These are phyloP conservation scores for Pteropus rufus DNA, from an alignment of 2,797 vertebrate genomes.

Conservation along the genomic window DNA sequence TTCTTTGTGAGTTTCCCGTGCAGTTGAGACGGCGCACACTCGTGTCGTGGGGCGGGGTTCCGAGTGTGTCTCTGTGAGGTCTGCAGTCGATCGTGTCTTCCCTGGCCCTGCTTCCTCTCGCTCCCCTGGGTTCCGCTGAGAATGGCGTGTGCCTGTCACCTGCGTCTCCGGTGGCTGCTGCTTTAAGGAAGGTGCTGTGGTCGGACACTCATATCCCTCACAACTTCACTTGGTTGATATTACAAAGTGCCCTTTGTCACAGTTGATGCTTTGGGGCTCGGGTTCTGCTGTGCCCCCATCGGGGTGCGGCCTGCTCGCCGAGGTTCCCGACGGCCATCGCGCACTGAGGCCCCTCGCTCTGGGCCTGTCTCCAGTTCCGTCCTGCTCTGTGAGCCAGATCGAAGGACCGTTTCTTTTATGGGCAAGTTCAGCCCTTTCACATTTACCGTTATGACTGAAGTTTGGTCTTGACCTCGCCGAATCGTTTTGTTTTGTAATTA, in stretches of 20 bases:
- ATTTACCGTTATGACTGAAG: neutral
- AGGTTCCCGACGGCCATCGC: no score
- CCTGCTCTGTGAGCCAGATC: neutral
- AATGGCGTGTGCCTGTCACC: neutral
- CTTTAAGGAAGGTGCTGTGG: neutral
- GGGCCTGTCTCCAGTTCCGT: neutral
- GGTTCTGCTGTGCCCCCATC: no score
- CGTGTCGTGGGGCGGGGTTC: fast-evolving
- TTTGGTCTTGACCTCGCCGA: fast-evolving
- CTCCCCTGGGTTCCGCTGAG: neutral
- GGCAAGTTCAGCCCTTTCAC: neutral
- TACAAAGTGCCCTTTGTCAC: neutral
- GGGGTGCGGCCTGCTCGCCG: no score
- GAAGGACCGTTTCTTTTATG: fast-evolving
- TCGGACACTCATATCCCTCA: fast-evolving
- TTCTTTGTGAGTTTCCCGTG: neutral
- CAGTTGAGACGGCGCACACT: fast-evolving
- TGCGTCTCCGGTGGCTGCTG: neutral
- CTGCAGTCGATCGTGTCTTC: neutral
- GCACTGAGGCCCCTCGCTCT: neutral
- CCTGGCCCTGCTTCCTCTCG: neutral
- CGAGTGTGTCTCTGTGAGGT: neutral
- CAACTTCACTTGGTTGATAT: neutral
- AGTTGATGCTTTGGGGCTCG: no score
- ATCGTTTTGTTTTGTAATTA: fast-evolving